These are phyloP conservation scores for Brachylomia viminalis DNA, from an alignment of 2,888 invertebrate species.

Conservation along the genomic window DNA sequence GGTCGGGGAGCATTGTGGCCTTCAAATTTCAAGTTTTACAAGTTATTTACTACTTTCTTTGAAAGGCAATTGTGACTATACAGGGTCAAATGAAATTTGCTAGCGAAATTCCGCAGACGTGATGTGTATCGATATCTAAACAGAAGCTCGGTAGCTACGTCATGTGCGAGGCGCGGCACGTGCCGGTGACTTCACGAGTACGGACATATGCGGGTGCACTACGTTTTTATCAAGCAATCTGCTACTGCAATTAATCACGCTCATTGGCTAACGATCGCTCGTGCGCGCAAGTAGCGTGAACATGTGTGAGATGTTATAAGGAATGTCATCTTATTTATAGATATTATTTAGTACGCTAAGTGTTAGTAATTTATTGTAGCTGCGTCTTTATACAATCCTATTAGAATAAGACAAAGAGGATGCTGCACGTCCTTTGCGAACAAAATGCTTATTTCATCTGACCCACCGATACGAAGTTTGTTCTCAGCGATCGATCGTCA, in stretches of 20 bases:
- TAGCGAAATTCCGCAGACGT: no score
- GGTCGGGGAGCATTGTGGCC: not conserved
- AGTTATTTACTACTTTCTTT: not conserved
- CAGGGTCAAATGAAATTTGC: no score
- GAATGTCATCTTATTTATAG: not conserved
- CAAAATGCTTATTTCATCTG: not conserved
- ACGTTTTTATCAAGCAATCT: no score
- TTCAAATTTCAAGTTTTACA: not conserved
- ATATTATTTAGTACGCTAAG: constrained; percentile 2
- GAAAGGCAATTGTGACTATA: not conserved
- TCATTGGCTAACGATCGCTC: constrained; percentile 14
- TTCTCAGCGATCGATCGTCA: not conserved
- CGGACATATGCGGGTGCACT: no score
- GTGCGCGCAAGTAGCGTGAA: not conserved
- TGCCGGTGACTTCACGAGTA: no score
- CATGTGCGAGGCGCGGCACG: no score
- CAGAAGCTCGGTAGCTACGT: no score
- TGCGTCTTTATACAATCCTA: not conserved
- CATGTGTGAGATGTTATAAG: constrained; percentile 1
- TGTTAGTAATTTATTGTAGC: not conserved
- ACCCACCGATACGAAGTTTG: not conserved
- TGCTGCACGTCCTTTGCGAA: not conserved
- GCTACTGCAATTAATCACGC: constrained; percentile 31
- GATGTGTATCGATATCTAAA: no score
- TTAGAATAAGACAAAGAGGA: not conserved